These are phyloP conservation scores for Epinephelus cyanopodus DNA, from an alignment of 2,113 vertebrate species.

Conservation along the genomic window DNA sequence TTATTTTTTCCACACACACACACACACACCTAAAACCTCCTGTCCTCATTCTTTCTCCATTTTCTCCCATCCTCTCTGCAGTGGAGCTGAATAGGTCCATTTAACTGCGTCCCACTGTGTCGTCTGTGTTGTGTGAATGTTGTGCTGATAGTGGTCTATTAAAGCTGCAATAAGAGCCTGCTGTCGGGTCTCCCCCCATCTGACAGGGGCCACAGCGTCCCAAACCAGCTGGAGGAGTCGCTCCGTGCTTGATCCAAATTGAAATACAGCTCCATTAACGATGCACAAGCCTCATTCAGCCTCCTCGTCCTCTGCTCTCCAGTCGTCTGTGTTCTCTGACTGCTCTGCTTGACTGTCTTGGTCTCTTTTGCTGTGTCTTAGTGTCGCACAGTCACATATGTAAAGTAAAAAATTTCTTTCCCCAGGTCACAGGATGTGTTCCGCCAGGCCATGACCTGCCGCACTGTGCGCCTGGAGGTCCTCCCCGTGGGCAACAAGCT, in stretches of 20 bases:
- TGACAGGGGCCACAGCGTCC: constrained; percentile 58
- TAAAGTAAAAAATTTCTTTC: neutral
- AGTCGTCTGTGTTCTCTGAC: constrained; percentile 18
- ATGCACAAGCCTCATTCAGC: constrained; percentile 13
- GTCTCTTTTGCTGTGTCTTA: neutral
- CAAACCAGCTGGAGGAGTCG: constrained; percentile 60
- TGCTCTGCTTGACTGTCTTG: constrained; percentile 9
- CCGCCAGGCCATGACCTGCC: constrained; percentile 89
- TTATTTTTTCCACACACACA: neutral
- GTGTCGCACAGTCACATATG: neutral
- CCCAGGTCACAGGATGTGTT: constrained; percentile 94
- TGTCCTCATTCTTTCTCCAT: neutral
- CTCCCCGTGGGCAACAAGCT: constrained; percentile 86
- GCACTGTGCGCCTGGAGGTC: constrained; percentile 84
- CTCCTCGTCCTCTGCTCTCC: constrained; percentile 25
- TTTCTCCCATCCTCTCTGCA: constrained; percentile 9
- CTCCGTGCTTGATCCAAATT: constrained; percentile 47
- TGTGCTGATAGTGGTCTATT: constrained; percentile 52
- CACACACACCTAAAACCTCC: neutral
- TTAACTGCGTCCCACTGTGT: constrained; percentile 51
- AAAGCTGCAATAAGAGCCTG: constrained; percentile 37
- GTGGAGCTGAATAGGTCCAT: constrained; percentile 49
- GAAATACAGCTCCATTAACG: constrained; percentile 54
- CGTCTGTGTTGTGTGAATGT: constrained; percentile 36
- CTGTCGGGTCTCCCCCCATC: constrained; percentile 55